A percentile compares a stretch with the other conserved stretches of the same genome.
phyloP scores from a whole-genome alignment of 2,797 vertebrate species.

The Hyperoplus immaculatus region DNA sequence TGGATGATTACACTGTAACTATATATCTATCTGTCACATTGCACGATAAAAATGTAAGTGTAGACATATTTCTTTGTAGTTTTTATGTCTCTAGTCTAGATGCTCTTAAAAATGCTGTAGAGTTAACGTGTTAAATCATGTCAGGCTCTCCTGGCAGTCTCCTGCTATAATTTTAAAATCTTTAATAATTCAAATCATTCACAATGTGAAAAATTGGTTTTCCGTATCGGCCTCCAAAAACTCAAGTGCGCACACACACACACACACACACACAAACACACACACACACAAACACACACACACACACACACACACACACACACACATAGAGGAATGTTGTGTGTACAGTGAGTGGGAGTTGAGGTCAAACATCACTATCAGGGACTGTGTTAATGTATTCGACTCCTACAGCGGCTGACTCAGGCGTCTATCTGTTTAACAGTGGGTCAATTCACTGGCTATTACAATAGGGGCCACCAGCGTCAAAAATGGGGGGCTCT shows the following conservation, averaged over 20 bases:
- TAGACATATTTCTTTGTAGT: not conserved
- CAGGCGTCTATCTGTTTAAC: slow-evolving; percentile 51
- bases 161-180: not conserved
- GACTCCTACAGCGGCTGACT: slow-evolving; percentile 61
- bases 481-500: slow-evolving; percentile 52
- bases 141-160: not conserved
- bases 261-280: slow-evolving; percentile 22
- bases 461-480: slow-evolving; percentile 23
- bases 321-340: slow-evolving; percentile 58
- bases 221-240: slow-evolving; percentile 26
- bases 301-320: slow-evolving; percentile 21
- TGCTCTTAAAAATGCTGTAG: not conserved
- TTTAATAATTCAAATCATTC: not conserved
- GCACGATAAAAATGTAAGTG: not conserved
- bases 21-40: not conserved
- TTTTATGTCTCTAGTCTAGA: not conserved
- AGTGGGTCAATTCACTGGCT: slow-evolving; percentile 67
- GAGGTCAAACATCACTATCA: slow-evolving; percentile 71
- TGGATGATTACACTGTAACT: not conserved
- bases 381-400: slow-evolving; percentile 75
- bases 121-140: not conserved
- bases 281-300: slow-evolving; percentile 19
- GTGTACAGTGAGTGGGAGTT: slow-evolving; percentile 74
- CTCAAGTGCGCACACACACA: slow-evolving; percentile 1
- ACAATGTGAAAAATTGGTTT: not conserved